phyloP scores from a whole-genome alignment of 1,140 invertebrate genomes.

The Drosophila fuyamai region DNA sequence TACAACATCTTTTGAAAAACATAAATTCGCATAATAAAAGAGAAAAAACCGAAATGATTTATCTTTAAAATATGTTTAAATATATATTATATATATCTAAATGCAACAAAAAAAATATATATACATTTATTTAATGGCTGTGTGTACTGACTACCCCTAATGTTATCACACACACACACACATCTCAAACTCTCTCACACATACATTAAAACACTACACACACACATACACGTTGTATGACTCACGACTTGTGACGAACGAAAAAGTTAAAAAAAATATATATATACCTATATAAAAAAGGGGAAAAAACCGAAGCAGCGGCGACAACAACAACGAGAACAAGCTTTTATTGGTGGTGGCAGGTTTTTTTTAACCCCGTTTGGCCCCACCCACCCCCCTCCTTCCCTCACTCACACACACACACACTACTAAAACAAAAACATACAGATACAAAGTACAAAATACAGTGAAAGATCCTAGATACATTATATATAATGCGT shows the following conservation, averaged over 20 bases:
- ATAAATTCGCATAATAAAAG: slow-evolving; percentile 64
- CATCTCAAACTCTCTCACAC: slow-evolving; percentile 8
- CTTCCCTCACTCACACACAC: slow-evolving; percentile 2
- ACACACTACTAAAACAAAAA: slow-evolving; percentile 20
- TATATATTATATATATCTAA: slow-evolving; percentile 43
- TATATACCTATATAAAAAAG: neutral
- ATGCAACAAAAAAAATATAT: slow-evolving; percentile 39
- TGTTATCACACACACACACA: slow-evolving; percentile 21
- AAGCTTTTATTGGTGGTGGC: slow-evolving; percentile 52
- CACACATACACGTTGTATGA: slow-evolving; percentile 28
- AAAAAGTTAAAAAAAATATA: slow-evolving; percentile 10
- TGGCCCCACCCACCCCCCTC: slow-evolving; percentile 24
- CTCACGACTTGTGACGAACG: slow-evolving; percentile 27
- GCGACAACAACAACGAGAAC: slow-evolving; percentile 22
- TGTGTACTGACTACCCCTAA: slow-evolving; percentile 77
- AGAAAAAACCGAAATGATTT: slow-evolving; percentile 31
- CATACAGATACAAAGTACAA: slow-evolving; percentile 7
- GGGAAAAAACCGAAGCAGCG: slow-evolving; percentile 22
- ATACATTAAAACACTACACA: slow-evolving; percentile 21
- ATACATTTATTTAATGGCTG: slow-evolving; percentile 66
- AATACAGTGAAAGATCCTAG: slow-evolving; percentile 62
- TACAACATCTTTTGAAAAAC: slow-evolving; percentile 85
- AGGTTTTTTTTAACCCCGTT: slow-evolving; percentile 47
- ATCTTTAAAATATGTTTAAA: slow-evolving; percentile 39
- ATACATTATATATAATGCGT: slow-evolving; percentile 85